Evolutionary conservation across 2,113 vertebrate genomes (phyloP).

Genomic region (Bombycilla garrulus): DNA sequence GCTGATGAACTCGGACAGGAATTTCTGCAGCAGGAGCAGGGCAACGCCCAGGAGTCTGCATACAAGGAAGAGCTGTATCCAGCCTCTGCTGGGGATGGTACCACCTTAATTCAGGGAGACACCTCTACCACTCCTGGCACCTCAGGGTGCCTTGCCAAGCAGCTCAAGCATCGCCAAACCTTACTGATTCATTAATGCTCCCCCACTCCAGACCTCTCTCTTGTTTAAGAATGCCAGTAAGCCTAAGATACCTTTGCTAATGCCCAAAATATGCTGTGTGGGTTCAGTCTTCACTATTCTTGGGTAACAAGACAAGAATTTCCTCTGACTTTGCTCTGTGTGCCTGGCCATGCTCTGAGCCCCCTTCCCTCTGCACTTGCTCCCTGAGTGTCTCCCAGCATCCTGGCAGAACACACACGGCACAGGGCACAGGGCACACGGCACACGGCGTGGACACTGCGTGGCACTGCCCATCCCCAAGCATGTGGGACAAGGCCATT

Average conservation of each 20-base stretch:
- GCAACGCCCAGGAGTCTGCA: background rate
- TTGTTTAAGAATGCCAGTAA: background rate
- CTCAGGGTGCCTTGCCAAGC: background rate
- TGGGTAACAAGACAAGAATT: background rate
- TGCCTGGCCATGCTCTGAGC: background rate
- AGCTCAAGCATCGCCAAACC: background rate
- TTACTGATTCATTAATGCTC: background rate
- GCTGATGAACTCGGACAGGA: background rate
- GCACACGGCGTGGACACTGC: rapidly evolving
- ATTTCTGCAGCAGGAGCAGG: background rate
- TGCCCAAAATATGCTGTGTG: background rate
- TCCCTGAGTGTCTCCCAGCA: background rate
- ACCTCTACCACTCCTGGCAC: background rate
- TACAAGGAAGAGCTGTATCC: background rate
- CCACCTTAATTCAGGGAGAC: background rate
- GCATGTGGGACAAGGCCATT: background rate
- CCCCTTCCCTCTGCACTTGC: background rate
- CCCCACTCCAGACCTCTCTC: background rate
- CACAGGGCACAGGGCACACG: too few species aligned
- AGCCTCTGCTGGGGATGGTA: background rate
- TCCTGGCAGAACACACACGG: background rate
- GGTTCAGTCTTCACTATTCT: background rate
- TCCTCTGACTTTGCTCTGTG: background rate
- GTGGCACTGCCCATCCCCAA: background rate
- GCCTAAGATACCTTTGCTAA: background rate